Base-by-base conservation (phyloP, 1,140 invertebrate species). In the Leptoteleia sp. region DNA sequence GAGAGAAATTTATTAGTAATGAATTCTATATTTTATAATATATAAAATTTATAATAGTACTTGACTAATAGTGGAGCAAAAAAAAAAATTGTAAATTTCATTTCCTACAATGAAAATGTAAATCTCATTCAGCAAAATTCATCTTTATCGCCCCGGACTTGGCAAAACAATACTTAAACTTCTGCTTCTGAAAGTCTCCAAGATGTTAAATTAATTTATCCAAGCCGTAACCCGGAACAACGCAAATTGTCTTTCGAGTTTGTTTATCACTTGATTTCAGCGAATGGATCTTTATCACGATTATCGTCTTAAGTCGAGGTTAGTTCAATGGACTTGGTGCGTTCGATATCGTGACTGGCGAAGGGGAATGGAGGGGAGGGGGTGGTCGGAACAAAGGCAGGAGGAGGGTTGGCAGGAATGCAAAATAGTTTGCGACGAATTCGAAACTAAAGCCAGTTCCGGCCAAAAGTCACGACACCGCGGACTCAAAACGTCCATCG, bases 341-440 rank as follows among this genome's bases (percentile, higher is more conserved):
- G 42, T 17, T 47, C 55, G 29, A 40, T 57, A 40, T n/a, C n/a
- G n/a, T 25, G 5, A 6, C 50, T 9, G 3, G 29, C 13, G 2
- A 0, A 12, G 40, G 12, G 17, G 11, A 16, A 8, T 7, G 31
- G 17, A 9, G 4, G 6, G n/a, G 31, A 1, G 0, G 19, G 40
- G 22, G 17, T 9, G 29, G 8, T 12, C 17, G 17, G 12, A 4
- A 5, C 12, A 0, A 6, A 22, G 3, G 13, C 13, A 22, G 1
- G 19, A 25, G 29, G 31, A 54, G 47, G 40, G 57, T 40, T 64
- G 68, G 57, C 68, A 62, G 68, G 57, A 72, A 72, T 72, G 68
- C 57, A 72, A 72, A 72, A 59, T 64, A 72, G 68, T 73, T 73
- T 40, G 59, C 59, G 57, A 72, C 57, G 50, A 64, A 57, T 73